A percentile compares a stretch with the other conserved stretches of the same genome.
These are phyloP conservation scores for Zhuqinia jingwanae DNA, from an alignment of 2,888 invertebrate genomes.

Conservation along the genomic window DNA sequence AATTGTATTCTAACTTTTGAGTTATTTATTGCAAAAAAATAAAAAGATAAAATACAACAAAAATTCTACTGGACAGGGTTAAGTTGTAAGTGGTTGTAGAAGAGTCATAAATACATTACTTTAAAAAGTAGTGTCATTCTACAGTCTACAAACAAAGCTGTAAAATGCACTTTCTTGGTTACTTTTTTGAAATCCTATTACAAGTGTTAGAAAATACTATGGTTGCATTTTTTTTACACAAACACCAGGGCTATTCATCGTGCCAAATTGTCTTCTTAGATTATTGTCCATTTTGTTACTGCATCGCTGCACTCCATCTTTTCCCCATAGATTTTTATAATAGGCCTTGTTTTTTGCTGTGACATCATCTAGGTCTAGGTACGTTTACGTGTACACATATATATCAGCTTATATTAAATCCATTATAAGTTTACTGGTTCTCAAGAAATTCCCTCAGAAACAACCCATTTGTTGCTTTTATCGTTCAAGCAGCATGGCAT, in stretches of 20 bases:
- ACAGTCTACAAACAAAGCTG: not conserved
- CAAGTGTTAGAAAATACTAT: not conserved
- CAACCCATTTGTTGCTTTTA: not conserved
- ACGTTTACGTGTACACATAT: too few relatives aligned
- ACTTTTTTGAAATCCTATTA: not conserved
- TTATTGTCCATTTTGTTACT: not conserved
- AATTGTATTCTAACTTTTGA: too few relatives aligned
- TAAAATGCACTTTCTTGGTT: not conserved
- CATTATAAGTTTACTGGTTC: conserved; percentile 26
- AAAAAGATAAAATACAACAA: too few relatives aligned
- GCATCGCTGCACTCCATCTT: conserved; percentile 42
- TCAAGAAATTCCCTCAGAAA: conserved; percentile 26
- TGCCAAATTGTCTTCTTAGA: not conserved
- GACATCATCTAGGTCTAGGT: conserved; percentile 19
- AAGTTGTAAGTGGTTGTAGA: too few relatives aligned
- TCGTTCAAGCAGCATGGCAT: not conserved
- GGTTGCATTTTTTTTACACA: not conserved
- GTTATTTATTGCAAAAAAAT: too few relatives aligned
- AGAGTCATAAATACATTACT: too few relatives aligned
- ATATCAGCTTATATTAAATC: not conserved
- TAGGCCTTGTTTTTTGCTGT: not conserved
- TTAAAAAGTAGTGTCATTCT: conserved; percentile 27
- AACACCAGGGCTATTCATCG: not conserved
- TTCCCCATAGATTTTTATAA: not conserved
- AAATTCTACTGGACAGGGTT: not conserved